These are phyloP conservation scores for Callipepla squamata DNA, from an alignment of 2,113 vertebrate genomes.

Conservation along the genomic window DNA sequence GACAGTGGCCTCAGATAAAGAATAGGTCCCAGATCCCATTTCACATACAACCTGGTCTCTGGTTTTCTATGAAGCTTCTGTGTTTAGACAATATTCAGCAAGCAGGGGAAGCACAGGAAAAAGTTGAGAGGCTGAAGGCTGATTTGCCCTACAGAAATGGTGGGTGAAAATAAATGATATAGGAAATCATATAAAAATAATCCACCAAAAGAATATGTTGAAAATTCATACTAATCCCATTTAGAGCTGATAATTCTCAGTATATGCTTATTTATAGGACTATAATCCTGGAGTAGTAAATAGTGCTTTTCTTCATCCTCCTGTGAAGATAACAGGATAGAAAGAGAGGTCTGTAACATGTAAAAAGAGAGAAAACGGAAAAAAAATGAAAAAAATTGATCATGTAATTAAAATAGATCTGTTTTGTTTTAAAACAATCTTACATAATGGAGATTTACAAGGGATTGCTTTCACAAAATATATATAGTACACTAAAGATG, in stretches of 20 bases:
- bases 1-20: neutral
- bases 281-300: conserved; percentile 12
- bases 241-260: neutral
- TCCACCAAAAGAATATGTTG: neutral
- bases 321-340: neutral
- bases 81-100: neutral
- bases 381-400: neutral
- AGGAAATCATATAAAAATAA: neutral
- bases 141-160: neutral
- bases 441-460: neutral
- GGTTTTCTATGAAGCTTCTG: neutral
- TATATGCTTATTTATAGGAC: conserved; percentile 15
- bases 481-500: neutral
- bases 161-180: neutral
- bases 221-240: conserved; percentile 32
- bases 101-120: neutral
- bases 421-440: neutral
- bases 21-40: neutral
- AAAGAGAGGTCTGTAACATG: neutral
- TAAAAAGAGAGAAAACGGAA: neutral
- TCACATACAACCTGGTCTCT: neutral
- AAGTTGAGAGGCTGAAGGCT: neutral
- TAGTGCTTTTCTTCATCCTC: neutral
- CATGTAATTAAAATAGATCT: neutral
- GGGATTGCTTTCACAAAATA: neutral